A percentile compares a stretch with the other conserved stretches of the same genome.
These are phyloP conservation scores for Poecilia wingei DNA, from an alignment of 2,797 vertebrate species.

Conservation along the genomic window DNA sequence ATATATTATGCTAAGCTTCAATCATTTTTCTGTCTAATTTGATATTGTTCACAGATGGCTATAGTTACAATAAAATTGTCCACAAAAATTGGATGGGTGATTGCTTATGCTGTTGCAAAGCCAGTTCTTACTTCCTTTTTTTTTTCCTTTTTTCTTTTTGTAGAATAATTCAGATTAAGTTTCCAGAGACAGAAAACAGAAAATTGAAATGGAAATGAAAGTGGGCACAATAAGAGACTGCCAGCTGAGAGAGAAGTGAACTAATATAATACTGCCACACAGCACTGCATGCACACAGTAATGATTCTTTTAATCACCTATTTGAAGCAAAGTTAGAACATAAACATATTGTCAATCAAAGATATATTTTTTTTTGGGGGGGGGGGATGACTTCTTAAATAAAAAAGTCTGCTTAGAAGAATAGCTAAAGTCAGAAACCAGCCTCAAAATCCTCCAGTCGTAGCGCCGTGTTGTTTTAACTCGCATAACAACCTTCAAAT, in stretches of 20 bases:
- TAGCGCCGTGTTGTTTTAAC: background rate
- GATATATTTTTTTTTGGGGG: background rate
- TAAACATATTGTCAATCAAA: constrained; percentile 9
- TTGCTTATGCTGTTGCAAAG: constrained; percentile 81
- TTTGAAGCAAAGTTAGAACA: constrained; percentile 28
- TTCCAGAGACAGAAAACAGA: constrained; percentile 85
- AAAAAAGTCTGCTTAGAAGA: background rate
- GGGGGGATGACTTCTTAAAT: background rate
- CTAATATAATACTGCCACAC: constrained; percentile 42
- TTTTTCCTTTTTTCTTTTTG: constrained; percentile 40
- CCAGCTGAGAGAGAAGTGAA: constrained; percentile 57
- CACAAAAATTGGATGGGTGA: constrained; percentile 52
- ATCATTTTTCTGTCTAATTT: constrained; percentile 67
- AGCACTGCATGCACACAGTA: constrained; percentile 31
- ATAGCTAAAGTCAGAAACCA: background rate
- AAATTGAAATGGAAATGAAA: constrained; percentile 94
- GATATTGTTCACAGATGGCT: constrained; percentile 61
- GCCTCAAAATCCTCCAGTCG: constrained; percentile 1
- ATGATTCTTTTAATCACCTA: constrained; percentile 31
- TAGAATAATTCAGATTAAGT: constrained; percentile 87
- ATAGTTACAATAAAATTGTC: constrained; percentile 60
- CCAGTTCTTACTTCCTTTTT: constrained; percentile 52
- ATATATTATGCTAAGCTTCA: constrained; percentile 1
- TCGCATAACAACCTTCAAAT: constrained; percentile 17
- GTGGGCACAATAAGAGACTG: constrained; percentile 78